phyloP scores from a whole-genome alignment of 2,113 vertebrate species.

The Trematomus loennbergii region DNA sequence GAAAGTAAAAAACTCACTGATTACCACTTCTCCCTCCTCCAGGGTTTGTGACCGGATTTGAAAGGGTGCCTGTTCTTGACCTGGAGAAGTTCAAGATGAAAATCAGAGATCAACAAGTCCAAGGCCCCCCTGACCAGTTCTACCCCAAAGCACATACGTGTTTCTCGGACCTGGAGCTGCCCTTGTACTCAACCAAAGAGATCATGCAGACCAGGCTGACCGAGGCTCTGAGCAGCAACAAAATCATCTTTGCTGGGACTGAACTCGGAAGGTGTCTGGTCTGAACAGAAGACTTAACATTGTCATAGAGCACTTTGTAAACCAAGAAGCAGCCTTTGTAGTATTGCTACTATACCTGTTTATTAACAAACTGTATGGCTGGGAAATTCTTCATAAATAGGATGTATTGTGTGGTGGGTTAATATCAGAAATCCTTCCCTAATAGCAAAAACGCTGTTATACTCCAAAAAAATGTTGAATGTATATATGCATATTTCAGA shows the following conservation, averaged over 20 bases:
- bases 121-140: slow-evolving; percentile 48
- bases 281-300: not conserved
- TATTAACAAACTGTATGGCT: not conserved
- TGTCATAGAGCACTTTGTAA: not conserved
- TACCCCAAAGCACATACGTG: slow-evolving; percentile 77
- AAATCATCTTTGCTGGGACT: slow-evolving; percentile 45
- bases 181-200: slow-evolving; percentile 68
- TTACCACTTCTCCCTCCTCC: not conserved
- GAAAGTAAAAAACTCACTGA: not conserved
- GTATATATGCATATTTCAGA: not conserved
- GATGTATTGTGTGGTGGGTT: not conserved
- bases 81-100: slow-evolving; percentile 69
- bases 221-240: slow-evolving; percentile 69
- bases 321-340: not conserved
- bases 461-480: not conserved
- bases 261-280: not conserved
- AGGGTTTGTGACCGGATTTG: slow-evolving; percentile 85
- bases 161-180: slow-evolving; percentile 66
- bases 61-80: slow-evolving; percentile 69
- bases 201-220: slow-evolving; percentile 75
- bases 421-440: not conserved
- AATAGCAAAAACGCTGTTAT: not conserved
- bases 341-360: not conserved
- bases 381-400: not conserved
- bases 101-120: not conserved